Conservation (phyloP, 2,888 invertebrate species). For the Diachrysia chrysitis region DNA sequence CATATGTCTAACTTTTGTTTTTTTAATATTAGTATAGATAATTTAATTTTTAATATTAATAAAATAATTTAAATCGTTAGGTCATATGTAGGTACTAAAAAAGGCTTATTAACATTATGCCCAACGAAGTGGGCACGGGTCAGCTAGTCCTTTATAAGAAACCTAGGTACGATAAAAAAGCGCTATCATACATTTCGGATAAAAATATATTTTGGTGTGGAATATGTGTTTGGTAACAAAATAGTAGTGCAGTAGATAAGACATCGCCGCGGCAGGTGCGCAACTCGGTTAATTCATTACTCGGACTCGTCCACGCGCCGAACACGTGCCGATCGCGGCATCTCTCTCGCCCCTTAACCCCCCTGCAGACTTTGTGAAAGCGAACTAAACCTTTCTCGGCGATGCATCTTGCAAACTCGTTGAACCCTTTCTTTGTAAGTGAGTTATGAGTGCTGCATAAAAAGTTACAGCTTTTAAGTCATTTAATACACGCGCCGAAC, state of each 20-base stretch:
- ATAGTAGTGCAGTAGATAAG: not conserved
- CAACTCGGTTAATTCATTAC: conserved; percentile 23
- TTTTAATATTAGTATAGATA: too few relatives aligned
- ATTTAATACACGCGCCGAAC: conserved; percentile 46
- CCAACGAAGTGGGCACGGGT: too few relatives aligned
- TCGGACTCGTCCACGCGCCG: conserved; percentile 46
- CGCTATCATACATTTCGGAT: not conserved
- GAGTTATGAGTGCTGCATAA: conserved; percentile 57
- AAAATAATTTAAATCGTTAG: too few relatives aligned
- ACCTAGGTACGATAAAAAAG: not conserved
- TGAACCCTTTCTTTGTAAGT: conserved; percentile 57
- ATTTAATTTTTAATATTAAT: too few relatives aligned
- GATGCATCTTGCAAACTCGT: conserved; percentile 57
- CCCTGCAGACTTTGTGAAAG: conserved; percentile 57
- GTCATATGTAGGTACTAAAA: too few relatives aligned
- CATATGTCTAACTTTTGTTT: too few relatives aligned
- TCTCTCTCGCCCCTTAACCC: conserved; percentile 52
- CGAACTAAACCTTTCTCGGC: conserved; percentile 55
- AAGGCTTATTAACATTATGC: too few relatives aligned
- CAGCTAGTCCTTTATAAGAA: too few relatives aligned
- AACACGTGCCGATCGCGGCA: conserved; percentile 57
- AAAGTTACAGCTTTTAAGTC: conserved; percentile 28
- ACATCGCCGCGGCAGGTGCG: conserved; percentile 28
- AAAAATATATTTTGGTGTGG: not conserved
- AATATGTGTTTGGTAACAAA: not conserved